Conservation (phyloP, 2,113 vertebrate species). For the Strigops habroptila region DNA sequence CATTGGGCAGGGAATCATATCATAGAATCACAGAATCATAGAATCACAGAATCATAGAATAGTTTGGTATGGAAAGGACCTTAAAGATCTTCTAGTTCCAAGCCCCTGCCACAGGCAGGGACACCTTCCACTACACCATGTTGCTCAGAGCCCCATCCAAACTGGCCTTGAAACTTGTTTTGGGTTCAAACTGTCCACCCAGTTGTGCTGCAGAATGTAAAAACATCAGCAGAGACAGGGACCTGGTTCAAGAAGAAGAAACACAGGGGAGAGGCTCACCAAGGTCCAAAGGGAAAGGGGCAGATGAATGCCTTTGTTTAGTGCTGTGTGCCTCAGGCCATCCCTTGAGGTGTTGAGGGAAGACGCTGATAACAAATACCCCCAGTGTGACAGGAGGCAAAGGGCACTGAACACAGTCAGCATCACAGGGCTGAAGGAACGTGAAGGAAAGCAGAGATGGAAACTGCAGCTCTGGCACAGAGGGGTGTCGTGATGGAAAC, state of each 20-base stretch:
- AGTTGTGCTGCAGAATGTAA: rapidly evolving
- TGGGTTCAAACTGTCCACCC: not conserved
- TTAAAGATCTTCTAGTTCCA: not conserved
- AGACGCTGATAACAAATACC: not conserved
- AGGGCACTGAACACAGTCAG: not conserved
- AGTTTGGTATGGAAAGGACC: not conserved
- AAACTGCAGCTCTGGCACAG: not conserved
- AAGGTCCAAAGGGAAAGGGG: not conserved
- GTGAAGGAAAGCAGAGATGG: not conserved
- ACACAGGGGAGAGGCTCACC: rapidly evolving
- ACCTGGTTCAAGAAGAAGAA: not conserved
- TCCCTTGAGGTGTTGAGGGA: not conserved
- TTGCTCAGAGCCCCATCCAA: not conserved
- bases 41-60: not conserved
- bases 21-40: not conserved
- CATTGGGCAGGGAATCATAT: not conserved
- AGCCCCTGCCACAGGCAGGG: not conserved
- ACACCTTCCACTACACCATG: not conserved
- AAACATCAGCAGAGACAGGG: not conserved
- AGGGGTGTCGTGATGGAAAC: not conserved
- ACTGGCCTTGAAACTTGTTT: not conserved
- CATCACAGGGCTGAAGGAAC: rapidly evolving
- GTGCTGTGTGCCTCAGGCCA: not conserved
- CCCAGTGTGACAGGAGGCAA: not conserved
- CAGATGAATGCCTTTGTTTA: not conserved